Conservation (phyloP, 2,888 invertebrate species). For the Drosophila anomalata region DNA sequence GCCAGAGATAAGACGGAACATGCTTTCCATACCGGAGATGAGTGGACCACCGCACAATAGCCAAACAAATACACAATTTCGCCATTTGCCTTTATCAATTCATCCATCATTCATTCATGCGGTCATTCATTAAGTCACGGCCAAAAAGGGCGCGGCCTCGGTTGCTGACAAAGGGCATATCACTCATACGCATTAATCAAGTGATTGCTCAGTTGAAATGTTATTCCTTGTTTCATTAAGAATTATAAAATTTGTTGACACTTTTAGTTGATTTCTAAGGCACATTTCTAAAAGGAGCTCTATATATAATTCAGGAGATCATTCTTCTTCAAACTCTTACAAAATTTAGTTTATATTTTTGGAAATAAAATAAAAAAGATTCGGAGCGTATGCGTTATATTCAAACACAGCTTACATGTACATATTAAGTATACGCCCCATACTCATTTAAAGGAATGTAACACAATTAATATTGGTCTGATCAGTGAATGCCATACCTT, state of each 20-base stretch:
- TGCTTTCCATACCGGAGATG: constrained; percentile 50
- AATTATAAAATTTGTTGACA: not conserved
- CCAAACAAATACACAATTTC: constrained; percentile 43
- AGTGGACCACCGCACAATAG: constrained; percentile 53
- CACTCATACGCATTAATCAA: constrained; percentile 63
- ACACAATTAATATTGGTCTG: no score
- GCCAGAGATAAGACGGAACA: constrained; percentile 59
- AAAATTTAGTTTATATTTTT: no score
- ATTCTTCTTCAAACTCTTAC: no score
- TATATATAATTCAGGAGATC: no score
- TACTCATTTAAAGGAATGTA: no score
- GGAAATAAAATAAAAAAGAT: no score
- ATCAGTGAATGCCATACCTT: no score
- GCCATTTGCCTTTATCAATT: constrained; percentile 56
- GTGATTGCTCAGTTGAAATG: constrained; percentile 52
- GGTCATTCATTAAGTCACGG: constrained; percentile 57
- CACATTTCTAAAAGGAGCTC: no score
- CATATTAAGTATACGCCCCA: no score
- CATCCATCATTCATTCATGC: constrained; percentile 66
- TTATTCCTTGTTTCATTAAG: constrained; percentile 38
- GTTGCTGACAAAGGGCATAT: constrained; percentile 37
- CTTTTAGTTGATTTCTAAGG: no score
- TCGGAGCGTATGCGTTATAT: no score
- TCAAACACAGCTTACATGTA: no score
- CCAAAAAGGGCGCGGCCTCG: constrained; percentile 54